Evolutionary conservation across 2,888 invertebrate species (phyloP).

Genomic region (Harmothoe impar): DNA sequence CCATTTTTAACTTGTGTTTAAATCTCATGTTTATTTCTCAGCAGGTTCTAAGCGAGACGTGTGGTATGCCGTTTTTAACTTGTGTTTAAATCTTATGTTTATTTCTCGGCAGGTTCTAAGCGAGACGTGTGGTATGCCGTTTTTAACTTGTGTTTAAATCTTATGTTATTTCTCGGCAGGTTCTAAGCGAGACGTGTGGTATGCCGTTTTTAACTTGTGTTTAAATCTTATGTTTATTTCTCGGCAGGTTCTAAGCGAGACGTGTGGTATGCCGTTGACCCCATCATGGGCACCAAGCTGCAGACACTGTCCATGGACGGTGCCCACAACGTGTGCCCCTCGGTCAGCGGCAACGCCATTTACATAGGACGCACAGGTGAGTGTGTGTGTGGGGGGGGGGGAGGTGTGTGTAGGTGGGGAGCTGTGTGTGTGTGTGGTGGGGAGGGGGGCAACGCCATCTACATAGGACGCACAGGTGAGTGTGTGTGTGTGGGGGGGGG

Average conservation of each 20-base stretch:
- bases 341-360: conserved; percentile 88
- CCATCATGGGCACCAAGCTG: conserved; percentile 87
- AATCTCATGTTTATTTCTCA: too few species aligned
- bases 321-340: conserved; percentile 88
- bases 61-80: too few species aligned
- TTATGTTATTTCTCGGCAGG: too few species aligned
- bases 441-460: neutral
- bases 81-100: too few species aligned
- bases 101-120: too few species aligned
- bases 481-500: too few species aligned
- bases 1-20: too few species aligned
- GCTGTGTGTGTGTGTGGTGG: too few species aligned
- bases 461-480: too few species aligned
- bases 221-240: neutral
- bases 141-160: too few species aligned
- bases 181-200: too few species aligned
- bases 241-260: conserved; percentile 89
- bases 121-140: conserved; percentile 97
- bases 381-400: neutral
- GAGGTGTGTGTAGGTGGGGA: neutral
- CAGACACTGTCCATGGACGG: conserved; percentile 87
- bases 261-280: conserved; percentile 95
- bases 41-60: neutral
- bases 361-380: conserved; percentile 90
- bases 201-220: too few species aligned